Conservation (phyloP, 2,113 vertebrate species). For the Eublepharis macularius region DNA sequence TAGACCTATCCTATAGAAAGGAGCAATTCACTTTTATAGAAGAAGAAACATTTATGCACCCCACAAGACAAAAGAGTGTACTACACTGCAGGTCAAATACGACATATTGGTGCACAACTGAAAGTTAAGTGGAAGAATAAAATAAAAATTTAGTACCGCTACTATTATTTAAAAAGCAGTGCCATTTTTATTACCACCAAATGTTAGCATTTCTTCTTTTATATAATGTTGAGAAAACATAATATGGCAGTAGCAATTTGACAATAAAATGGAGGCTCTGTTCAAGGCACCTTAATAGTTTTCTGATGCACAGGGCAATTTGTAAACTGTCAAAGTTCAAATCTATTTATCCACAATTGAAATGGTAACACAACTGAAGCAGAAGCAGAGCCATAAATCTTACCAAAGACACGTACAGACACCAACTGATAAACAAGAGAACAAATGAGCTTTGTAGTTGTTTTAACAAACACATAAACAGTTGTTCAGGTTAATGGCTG, state of each 20-base stretch:
- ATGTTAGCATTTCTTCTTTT: not conserved
- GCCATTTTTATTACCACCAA: not conserved
- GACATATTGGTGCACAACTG: not conserved
- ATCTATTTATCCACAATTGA: constrained; percentile 38
- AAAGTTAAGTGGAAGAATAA: not conserved
- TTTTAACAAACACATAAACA: constrained; percentile 41
- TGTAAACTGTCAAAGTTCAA: constrained; percentile 38
- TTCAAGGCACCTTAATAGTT: constrained; percentile 30
- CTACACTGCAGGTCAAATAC: not conserved
- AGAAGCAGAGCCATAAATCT: constrained; percentile 58
- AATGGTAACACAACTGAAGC: constrained; percentile 7
- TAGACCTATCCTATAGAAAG: not conserved
- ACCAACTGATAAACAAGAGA: constrained; percentile 45
- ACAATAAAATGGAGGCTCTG: constrained; percentile 32
- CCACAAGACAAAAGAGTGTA: not conserved
- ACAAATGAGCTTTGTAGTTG: constrained; percentile 53
- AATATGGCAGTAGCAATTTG: constrained; percentile 33
- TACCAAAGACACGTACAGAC: constrained; percentile 22
- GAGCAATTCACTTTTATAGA: not conserved
- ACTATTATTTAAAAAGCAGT: not conserved
- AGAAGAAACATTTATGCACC: not conserved
- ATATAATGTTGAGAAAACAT: constrained; percentile 18
- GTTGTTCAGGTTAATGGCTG: constrained; percentile 11
- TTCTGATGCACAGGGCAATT: constrained; percentile 50
- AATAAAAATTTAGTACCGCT: not conserved